These are phyloP conservation scores for Rhopalosiphum padi DNA, from an alignment of 1,140 invertebrate species.

Conservation along the genomic window DNA sequence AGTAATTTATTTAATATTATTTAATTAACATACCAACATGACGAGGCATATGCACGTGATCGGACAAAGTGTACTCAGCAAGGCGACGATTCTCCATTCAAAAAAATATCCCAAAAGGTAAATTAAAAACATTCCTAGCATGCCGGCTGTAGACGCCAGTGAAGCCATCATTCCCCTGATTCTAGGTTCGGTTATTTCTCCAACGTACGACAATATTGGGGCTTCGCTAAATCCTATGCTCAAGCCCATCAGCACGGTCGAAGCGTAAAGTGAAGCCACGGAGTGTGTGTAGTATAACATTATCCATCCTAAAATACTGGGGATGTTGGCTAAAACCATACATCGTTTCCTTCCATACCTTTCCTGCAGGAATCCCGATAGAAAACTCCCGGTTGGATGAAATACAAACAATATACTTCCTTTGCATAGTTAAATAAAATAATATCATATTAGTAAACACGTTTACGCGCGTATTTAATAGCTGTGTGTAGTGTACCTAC, in stretches of 20 bases:
- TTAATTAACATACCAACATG: slow-evolving; percentile 25
- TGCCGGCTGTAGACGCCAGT: not conserved
- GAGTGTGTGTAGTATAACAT: slow-evolving; percentile 53
- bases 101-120: slow-evolving; percentile 39
- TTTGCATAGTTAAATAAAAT: not conserved
- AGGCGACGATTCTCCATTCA: slow-evolving; percentile 54
- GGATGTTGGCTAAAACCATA: slow-evolving; percentile 60
- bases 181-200: slow-evolving; percentile 65
- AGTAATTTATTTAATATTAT: not conserved
- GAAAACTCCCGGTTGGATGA: slow-evolving; percentile 61
- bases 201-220: slow-evolving; percentile 66
- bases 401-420: slow-evolving; percentile 62
- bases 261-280: slow-evolving; percentile 52
- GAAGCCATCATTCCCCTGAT: slow-evolving; percentile 56
- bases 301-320: slow-evolving; percentile 59
- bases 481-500: too few relatives aligned
- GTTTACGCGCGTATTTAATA: not conserved
- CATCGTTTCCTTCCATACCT: slow-evolving; percentile 59
- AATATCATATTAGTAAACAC: not conserved
- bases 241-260: slow-evolving; percentile 59
- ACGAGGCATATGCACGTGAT: slow-evolving; percentile 57
- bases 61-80: slow-evolving; percentile 57
- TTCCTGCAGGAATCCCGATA: slow-evolving; percentile 61
- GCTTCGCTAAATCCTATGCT: slow-evolving; percentile 66
- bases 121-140: not conserved